phyloP scores from a whole-genome alignment of 2,888 invertebrate species.

The Dendrolimus houi region DNA sequence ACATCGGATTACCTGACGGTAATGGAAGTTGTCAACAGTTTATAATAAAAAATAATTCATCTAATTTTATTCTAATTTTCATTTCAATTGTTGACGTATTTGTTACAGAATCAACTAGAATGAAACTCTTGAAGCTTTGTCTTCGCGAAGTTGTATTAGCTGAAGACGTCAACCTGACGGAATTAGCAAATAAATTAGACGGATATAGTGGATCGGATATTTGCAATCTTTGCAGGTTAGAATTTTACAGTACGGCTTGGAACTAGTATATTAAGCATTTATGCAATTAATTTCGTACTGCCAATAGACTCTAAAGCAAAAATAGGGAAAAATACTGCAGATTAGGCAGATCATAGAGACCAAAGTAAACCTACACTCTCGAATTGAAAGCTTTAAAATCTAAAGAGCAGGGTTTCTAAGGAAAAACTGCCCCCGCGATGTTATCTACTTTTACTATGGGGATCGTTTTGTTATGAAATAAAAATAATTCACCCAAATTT shows the following conservation, averaged over 20 bases:
- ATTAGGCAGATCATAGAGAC: no score
- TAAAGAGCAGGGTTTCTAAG: no score
- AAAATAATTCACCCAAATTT: no score
- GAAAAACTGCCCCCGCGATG: no score
- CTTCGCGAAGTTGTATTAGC: slow-evolving; percentile 80
- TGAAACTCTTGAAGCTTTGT: slow-evolving; percentile 82
- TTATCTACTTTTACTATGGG: no score
- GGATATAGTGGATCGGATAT: slow-evolving; percentile 94
- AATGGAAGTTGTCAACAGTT: slow-evolving; percentile 9
- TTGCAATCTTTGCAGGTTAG: slow-evolving; percentile 88
- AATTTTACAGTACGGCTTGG: background rate
- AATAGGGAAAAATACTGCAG: no score
- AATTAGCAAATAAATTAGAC: slow-evolving; percentile 79
- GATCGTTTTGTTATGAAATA: no score
- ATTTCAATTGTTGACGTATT: background rate
- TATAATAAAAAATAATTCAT: background rate
- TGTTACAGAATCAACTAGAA: slow-evolving; percentile 78
- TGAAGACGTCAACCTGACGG: slow-evolving; percentile 77
- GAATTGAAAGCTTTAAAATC: no score
- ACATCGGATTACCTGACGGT: slow-evolving; percentile 90
- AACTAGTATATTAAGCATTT: no score
- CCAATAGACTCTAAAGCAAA: no score
- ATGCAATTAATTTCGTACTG: no score
- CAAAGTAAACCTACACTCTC: no score
- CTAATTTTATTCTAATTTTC: background rate